Evolutionary conservation across 37 sponge, comb jelly and placozoan genomes (phyloP).

Genomic region (Aplysina aerophoba): DNA sequence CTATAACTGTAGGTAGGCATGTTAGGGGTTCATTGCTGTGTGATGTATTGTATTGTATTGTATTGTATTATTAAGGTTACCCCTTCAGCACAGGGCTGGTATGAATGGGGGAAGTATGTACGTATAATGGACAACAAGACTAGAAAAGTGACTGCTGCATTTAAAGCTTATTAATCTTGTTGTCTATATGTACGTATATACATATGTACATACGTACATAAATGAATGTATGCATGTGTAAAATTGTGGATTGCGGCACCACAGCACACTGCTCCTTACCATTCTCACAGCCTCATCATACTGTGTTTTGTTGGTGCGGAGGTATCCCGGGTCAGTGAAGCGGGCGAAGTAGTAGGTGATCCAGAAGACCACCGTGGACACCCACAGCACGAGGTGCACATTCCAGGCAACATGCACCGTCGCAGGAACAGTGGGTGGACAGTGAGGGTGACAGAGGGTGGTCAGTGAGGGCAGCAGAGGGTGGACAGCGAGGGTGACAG

Average conservation of each 20-base stretch:
- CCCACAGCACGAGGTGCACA: slow-evolving; percentile 61
- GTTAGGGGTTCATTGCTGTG: too few species aligned
- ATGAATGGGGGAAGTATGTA: too few species aligned
- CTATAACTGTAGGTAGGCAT: too few species aligned
- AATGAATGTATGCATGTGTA: too few species aligned
- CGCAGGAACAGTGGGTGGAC: slow-evolving; percentile 37
- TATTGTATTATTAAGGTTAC: too few species aligned
- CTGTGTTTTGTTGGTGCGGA: slow-evolving; percentile 53
- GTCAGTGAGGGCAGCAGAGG: neutral
- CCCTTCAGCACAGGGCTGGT: too few species aligned
- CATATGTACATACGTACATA: too few species aligned
- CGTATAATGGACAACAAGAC: too few species aligned
- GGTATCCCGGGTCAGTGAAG: slow-evolving; percentile 76
- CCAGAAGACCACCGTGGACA: slow-evolving; percentile 72
- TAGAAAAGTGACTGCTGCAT: too few species aligned
- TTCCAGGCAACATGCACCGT: slow-evolving; percentile 53
- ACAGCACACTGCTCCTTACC: slow-evolving; percentile 53
- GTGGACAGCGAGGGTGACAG: neutral
- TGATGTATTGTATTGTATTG: too few species aligned
- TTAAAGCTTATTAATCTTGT: too few species aligned
- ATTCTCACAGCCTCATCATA: slow-evolving; percentile 80
- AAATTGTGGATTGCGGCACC: too few species aligned
- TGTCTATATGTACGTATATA: neutral
- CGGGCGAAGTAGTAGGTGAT: slow-evolving; percentile 60
- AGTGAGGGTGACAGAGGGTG: neutral